Conservation (phyloP, 2,113 vertebrate species). For the Carassius carassius region DNA sequence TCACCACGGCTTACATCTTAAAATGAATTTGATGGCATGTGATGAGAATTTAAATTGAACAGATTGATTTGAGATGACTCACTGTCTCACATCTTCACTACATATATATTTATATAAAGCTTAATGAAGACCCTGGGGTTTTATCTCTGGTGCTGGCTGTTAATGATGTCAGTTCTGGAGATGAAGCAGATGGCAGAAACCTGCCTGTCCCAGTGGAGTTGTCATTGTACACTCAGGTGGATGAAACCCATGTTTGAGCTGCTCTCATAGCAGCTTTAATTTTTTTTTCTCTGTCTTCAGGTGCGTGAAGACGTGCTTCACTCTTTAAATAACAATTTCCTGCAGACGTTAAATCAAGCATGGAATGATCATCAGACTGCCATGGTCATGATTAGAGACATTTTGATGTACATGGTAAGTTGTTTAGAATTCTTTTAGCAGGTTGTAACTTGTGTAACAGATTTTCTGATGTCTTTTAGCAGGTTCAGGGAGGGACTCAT, state of each 20-base stretch:
- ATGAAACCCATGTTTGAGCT: not conserved
- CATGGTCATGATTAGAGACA: constrained; percentile 99
- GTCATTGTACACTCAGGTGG: constrained; percentile 1
- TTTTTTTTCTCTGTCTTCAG: constrained; percentile 65
- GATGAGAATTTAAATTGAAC: constrained; percentile 12
- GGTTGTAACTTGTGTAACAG: no score
- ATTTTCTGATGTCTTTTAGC: no score
- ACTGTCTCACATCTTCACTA: not conserved
- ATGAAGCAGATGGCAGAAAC: not conserved
- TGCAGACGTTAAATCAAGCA: constrained; percentile 95
- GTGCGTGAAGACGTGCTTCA: constrained; percentile 94
- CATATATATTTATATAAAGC: not conserved
- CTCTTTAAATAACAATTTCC: constrained; percentile 95
- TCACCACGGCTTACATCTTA: not conserved
- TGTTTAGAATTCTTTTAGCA: no score
- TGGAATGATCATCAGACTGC: constrained; percentile 98
- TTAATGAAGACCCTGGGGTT: constrained; percentile 18
- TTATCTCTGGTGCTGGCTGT: constrained; percentile 14
- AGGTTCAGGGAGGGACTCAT: no score
- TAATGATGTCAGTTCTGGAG: constrained; percentile 22
- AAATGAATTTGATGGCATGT: not conserved
- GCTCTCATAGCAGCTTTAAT: not conserved
- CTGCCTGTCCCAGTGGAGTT: not conserved
- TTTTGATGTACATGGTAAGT: constrained; percentile 98
- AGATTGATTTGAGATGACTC: constrained; percentile 93